phyloP scores from a whole-genome alignment of 2,888 invertebrate genomes.

The Cinara cedri region DNA sequence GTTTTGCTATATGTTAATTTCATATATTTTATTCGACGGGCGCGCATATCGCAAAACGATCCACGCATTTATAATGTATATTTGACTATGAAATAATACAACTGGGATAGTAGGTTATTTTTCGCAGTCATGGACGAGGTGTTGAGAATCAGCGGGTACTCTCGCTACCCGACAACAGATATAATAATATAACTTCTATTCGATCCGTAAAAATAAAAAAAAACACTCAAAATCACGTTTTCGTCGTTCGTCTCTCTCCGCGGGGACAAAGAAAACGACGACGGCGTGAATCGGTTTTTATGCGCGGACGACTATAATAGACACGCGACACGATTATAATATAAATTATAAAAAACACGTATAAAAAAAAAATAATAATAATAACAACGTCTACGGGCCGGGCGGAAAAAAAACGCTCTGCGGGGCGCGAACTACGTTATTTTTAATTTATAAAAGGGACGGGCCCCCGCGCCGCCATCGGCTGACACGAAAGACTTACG shows the following conservation, averaged over 20 bases:
- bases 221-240: no score
- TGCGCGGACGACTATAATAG: neutral
- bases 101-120: no score
- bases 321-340: neutral
- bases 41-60: no score
- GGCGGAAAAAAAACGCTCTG: neutral
- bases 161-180: neutral
- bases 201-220: no score
- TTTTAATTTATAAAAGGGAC: conserved; percentile 32
- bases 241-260: no score
- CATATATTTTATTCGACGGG: no score
- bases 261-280: no score
- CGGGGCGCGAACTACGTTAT: neutral
- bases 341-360: neutral
- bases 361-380: neutral
- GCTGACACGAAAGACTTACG: neutral
- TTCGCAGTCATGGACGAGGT: neutral
- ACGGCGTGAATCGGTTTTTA: neutral
- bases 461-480: neutral
- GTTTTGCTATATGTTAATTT: no score
- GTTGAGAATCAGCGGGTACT: neutral
- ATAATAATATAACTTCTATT: neutral
- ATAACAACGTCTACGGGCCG: no score
- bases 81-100: no score
- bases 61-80: no score